Base-by-base conservation (phyloP, 1,140 invertebrate species). In the Heliconius eleuchia region DNA sequence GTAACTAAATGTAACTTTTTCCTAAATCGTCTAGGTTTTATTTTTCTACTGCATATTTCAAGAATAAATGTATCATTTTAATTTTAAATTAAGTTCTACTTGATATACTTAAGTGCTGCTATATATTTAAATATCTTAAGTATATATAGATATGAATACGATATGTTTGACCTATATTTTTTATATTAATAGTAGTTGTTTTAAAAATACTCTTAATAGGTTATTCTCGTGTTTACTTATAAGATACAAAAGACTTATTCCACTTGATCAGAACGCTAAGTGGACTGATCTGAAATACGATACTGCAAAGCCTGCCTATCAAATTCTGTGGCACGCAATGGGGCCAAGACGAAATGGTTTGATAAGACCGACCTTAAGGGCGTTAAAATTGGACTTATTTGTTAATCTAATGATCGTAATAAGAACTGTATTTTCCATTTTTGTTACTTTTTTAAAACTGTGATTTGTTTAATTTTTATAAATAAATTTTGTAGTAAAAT, bases 251-350 rank as follows among this genome's bases (percentile, higher is more conserved):
- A 74, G 52, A 66, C 73, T 78, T 78, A 78, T 78, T 80, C 71
- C 71, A 71, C 60, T 57, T 73, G 71, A 77, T 76, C 57, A 75
- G 37, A 50, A 72, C 46, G 73, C 76, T 77, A 77, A 77, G 77
- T 76, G 66, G 77, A 76, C 78, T 82, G 77, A 82, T 82, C 78
- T 80, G 78, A 71, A 82, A 79, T 79, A 66, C 75, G 78, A 82
- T 76, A 82, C 80, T 66, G 46, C 72, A 75, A 80, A 80, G 74
- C 75, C 60, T 74, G 60, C 55, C 71, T 76, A 82, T 82, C 81
- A 80, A 82, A 80, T 79, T 74, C 71, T 46, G 57, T 70, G 60
- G 27, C 81, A 82, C 81, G 78, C 78, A 77, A 80, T 73, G 66
- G 74, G 72, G 72, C 74, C 66, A 73, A 78, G 73, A 77, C 72